These are phyloP conservation scores for Lophotis ruficrista DNA, from an alignment of 2,113 vertebrate genomes.

Conservation along the genomic window DNA sequence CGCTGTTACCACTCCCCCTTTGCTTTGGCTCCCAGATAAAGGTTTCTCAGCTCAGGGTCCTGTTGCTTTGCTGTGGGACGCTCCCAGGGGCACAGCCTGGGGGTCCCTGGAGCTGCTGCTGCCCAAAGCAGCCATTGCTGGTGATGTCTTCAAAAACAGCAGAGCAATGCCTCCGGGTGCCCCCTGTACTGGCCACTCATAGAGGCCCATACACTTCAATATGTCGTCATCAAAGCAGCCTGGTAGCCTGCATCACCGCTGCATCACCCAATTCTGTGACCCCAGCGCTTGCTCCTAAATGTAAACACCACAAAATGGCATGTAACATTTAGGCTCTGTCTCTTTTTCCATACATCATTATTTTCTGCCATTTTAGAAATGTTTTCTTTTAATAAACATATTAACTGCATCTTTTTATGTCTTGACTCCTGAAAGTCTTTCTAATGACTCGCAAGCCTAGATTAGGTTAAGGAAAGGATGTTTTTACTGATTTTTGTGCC, in stretches of 20 bases:
- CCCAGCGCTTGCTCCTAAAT: rapidly evolving
- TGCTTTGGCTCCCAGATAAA: background rate
- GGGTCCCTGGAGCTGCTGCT: background rate
- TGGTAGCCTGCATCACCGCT: background rate
- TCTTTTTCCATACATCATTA: background rate
- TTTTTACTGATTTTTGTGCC: background rate
- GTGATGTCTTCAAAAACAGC: background rate
- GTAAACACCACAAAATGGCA: background rate
- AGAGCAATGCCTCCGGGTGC: background rate
- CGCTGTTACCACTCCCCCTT: background rate
- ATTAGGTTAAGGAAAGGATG: background rate
- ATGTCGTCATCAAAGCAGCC: rapidly evolving
- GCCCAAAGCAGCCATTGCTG: background rate
- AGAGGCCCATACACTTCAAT: background rate
- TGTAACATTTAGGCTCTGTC: rapidly evolving
- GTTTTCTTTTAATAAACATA: background rate
- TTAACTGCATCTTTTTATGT: background rate
- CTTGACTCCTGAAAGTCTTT: background rate
- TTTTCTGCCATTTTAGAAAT: background rate
- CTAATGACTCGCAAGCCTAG: background rate
- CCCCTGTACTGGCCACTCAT: rapidly evolving
- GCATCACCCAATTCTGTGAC: background rate
- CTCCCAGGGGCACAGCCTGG: background rate
- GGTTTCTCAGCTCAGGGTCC: background rate
- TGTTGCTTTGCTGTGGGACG: background rate